Evolutionary conservation across 2,888 invertebrate species (phyloP).

Genomic region (Harmothoe impar): DNA sequence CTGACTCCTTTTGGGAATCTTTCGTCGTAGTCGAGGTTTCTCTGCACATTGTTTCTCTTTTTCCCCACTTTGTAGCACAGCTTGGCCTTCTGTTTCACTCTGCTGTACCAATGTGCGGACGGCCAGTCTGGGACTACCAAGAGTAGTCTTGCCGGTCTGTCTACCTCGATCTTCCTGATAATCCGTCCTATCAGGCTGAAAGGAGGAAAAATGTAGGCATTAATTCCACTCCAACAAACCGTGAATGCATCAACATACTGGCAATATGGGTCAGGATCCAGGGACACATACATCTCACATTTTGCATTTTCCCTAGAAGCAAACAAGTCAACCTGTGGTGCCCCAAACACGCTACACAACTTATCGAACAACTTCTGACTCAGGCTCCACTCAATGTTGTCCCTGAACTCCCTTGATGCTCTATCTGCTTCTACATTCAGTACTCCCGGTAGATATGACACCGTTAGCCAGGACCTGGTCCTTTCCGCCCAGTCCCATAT

Average conservation of each 20-base stretch:
- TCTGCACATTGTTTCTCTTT: too few species aligned
- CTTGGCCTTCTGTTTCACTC: neutral
- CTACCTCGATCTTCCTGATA: neutral
- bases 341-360: neutral
- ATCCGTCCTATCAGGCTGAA: neutral
- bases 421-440: neutral
- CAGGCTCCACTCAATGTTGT: neutral
- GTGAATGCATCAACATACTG: conserved; percentile 5
- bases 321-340: neutral
- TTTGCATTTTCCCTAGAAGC: neutral
- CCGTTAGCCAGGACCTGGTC: neutral
- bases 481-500: neutral
- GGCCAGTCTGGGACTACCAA: neutral
- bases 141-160: neutral
- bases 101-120: neutral
- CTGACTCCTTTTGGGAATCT: neutral
- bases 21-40: neutral
- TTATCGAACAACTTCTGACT: neutral
- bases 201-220: neutral
- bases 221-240: neutral
- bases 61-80: neutral
- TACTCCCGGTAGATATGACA: neutral
- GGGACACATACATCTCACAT: neutral
- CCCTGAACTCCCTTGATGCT: neutral
- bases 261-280: neutral